Evolutionary conservation across 2,113 vertebrate genomes (phyloP), one percentile per base, ranked within the genome.

Genomic region (Chionodraco myersi): DNA sequence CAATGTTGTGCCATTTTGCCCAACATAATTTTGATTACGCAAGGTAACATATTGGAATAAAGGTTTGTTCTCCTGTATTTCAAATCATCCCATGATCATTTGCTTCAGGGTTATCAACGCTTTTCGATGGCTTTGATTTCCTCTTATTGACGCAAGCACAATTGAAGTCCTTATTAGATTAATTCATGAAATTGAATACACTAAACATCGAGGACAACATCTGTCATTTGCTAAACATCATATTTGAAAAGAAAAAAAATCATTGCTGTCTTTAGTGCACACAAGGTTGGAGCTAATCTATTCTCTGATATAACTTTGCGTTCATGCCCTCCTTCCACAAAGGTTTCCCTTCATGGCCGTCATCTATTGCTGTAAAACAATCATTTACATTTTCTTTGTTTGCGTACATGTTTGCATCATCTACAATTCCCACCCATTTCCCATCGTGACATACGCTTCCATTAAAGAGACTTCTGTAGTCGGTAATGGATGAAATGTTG

Each of bases 261-360:
- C 45, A 14, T 12, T 0, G 12, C 16, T 2, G 36, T 21, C 5
- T 36, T 18, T 18, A 15, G 21, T 71, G 26, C 44, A 36, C 3
- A 45, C 82, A 73, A 86, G 71, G 80, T 86, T 0, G 30, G 30
- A 30, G 30, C 30, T 30, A 30, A 4, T 30, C 45, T 12, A 41
- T 65, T 73, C 34, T 23, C 1, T 1, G 10, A 4, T 12, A 9
- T 5, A 52, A 75, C 59, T 54, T 78, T 65, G 52, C 49, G 26
- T 3, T 30, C 26, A 30, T 30, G 26, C 26, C 3, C 26, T 30
- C 26, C 26, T 72, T 59, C 21, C 47, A 67, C 18, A 56, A 64
- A 83, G 14, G n/a, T 48, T 10, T 65, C n/a, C 10, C 34, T 18
- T 36, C 18, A 47, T 2, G 0, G 34, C 45, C 10, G 6, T 12